Evolutionary conservation across 2,888 invertebrate genomes (phyloP).

Genomic region (Teleogryllus oceanicus): DNA sequence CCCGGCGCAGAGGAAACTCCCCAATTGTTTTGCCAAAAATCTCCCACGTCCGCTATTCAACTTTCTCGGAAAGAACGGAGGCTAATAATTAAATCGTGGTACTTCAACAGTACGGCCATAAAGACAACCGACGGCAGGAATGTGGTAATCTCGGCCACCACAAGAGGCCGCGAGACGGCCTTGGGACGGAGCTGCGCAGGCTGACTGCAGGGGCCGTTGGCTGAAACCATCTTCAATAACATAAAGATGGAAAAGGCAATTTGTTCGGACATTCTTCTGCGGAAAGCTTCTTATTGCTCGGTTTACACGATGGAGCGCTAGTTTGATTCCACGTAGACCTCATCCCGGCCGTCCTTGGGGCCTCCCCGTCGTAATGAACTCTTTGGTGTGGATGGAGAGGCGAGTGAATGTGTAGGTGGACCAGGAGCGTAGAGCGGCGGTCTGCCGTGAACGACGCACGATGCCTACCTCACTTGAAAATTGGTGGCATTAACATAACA

Average conservation of each 20-base stretch:
- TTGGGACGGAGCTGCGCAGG: not conserved
- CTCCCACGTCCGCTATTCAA: no score
- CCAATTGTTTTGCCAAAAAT: no score
- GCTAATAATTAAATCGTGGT: no score
- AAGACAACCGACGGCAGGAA: not conserved
- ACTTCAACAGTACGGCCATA: no score
- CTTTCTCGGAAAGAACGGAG: no score
- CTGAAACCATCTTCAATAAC: not conserved
- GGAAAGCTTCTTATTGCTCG: not conserved
- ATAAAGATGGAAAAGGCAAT: slow-evolving; percentile 18
- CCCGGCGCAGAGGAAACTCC: no score
- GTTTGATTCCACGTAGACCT: not conserved
- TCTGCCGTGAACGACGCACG: not conserved
- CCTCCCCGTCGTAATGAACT: not conserved
- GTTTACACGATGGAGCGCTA: no score
- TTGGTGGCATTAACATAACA: no score
- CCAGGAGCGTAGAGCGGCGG: not conserved
- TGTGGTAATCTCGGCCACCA: not conserved
- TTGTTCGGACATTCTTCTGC: slow-evolving; percentile 1
- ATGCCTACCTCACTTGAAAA: no score
- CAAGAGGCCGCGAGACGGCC: not conserved
- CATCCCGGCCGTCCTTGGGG: not conserved
- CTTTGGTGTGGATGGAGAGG: not conserved
- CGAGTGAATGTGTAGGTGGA: not conserved
- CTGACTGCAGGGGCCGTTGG: no score